A percentile compares a stretch with the other conserved stretches of the same genome.
Conservation (phyloP, 35 echinoderm and acorn worm genomes). For the Hemicentrotus pulcherrimus region DNA sequence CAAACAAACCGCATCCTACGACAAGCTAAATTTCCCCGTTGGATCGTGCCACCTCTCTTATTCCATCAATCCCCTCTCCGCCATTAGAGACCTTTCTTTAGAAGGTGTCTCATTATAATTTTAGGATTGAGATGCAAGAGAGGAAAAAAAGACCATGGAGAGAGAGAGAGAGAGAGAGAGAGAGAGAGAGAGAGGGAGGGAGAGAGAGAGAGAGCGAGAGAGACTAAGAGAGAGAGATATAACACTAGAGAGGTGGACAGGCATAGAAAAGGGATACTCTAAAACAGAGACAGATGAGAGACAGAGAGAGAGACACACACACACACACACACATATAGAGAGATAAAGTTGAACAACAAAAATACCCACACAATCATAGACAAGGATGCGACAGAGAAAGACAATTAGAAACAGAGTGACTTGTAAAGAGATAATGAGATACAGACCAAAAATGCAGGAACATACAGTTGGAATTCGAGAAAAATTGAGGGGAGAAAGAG, state of each 20-base stretch:
- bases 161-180: slow-evolving; percentile 23
- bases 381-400: neutral
- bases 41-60: neutral
- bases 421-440: neutral
- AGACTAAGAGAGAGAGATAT: neutral
- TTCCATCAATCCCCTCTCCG: neutral
- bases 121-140: neutral
- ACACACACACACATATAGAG: neutral
- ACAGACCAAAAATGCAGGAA: neutral
- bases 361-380: neutral
- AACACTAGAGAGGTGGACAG: neutral
- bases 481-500: neutral
- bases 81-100: neutral
- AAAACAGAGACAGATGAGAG: neutral
- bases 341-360: neutral
- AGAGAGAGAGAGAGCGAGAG: neutral
- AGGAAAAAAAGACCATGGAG: neutral
- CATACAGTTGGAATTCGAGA: neutral
- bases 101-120: neutral
- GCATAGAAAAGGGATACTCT: neutral
- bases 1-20: neutral
- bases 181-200: neutral
- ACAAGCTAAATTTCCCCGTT: neutral
- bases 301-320: neutral
- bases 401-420: neutral